Evolutionary conservation across 2,888 invertebrate genomes (phyloP), one percentile per base, ranked within the genome.

Genomic region (Oxycera nigricornis): DNA sequence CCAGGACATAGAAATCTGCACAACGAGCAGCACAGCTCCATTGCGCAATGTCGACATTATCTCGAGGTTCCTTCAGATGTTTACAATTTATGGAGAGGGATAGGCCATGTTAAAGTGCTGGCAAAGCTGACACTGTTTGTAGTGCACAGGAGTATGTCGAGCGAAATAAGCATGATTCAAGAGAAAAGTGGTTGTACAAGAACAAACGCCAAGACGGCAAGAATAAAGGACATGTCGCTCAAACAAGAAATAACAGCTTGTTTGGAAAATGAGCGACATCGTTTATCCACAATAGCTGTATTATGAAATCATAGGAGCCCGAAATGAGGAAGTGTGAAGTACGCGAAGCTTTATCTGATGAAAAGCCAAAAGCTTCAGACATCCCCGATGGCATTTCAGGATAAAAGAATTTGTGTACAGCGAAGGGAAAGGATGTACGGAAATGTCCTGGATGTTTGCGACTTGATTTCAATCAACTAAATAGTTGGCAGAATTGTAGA

Each of bases 41-140:
- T 35, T 61, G 61, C 61, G 61, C 61, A 61, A 3, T 35, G 17
- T 61, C 61, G n/a, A 26, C 22, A 28, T 26, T 35, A 62, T 39
- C 62, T 59, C 28, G 59, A 59, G 9, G 11, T 30, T 24, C 35
- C 24, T 22, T 24, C 30, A 65, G 20, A 41, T 65, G 65, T 65
- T 65, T 65, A 65, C 65, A 65, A 41, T 9, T 65, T 30, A n/a
- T 22, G 41, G 41, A 39, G 65, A 65, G 39, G 65, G 65, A 65
- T 65, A 65, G 65, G 65, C 22, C 41, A 65, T 65, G 65, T 65
- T 41, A 61, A 41, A 65, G 30, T 65, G 41, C 2, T 30, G 39
- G 30, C 6, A 30, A 41, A 20, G 24, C 28, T 20, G 41, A 65
- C 24, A 65, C 22, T n/a, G 24, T 30, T 59, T 28, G 24, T n/a